Evolutionary conservation across 2,888 invertebrate species (phyloP).

Genomic region (Habroteleia sp.): DNA sequence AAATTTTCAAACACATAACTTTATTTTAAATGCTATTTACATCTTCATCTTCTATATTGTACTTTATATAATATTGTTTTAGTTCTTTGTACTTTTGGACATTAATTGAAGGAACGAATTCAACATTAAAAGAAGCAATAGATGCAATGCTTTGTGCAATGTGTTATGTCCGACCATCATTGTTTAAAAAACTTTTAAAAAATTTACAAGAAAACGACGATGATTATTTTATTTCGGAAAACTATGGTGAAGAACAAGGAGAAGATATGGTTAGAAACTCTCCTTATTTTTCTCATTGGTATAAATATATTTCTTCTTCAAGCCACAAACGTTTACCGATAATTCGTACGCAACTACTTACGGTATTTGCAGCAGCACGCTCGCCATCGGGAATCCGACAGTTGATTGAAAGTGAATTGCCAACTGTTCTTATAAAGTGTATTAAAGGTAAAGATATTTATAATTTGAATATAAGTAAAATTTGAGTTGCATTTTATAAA

Average conservation of each 20-base stretch:
- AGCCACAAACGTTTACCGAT: conserved; percentile 83
- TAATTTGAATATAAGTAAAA: neutral
- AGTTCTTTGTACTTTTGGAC: conserved; percentile 89
- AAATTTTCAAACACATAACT: too few relatives aligned
- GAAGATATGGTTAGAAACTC: conserved; percentile 14
- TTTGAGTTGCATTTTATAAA: too few relatives aligned
- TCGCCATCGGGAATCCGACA: conserved; percentile 89
- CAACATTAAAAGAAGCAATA: conserved; percentile 90
- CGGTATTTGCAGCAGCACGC: conserved; percentile 90
- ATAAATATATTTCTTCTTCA: conserved; percentile 83
- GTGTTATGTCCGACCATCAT: conserved; percentile 90
- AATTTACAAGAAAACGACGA: conserved; percentile 85
- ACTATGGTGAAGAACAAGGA: conserved; percentile 82
- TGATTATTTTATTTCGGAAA: conserved; percentile 83
- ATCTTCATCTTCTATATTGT: too few relatives aligned
- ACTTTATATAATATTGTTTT: too few relatives aligned
- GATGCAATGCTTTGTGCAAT: conserved; percentile 93
- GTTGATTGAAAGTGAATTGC: conserved; percentile 89
- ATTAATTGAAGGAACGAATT: conserved; percentile 85
- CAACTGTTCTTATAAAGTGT: conserved; percentile 84
- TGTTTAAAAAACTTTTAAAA: conserved; percentile 88
- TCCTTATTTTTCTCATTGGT: conserved; percentile 82
- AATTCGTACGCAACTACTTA: conserved; percentile 86
- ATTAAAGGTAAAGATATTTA: conserved; percentile 79
- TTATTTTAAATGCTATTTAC: too few relatives aligned